Evolutionary conservation across 1,140 invertebrate genomes (phyloP), one percentile per base, ranked within the genome.

Genomic region (Apis dorsata): DNA sequence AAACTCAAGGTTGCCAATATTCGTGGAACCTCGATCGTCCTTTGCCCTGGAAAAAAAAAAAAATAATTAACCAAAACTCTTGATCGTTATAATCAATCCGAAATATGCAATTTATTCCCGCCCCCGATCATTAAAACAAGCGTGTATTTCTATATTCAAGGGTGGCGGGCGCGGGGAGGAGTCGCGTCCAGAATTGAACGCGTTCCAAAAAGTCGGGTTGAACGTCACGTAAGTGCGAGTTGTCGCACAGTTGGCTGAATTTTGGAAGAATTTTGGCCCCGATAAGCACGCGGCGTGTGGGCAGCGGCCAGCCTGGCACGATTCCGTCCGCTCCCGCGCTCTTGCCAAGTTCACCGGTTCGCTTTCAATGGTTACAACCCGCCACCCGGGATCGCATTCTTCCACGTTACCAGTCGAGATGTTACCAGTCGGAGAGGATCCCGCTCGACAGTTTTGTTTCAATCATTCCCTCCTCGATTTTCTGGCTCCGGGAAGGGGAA

Each of bases 251-350:
- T 89, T 89, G 87, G 85, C 87, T 85, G 78, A 89, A 89, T 89
- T 89, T 86, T 77, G 77, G 86, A 89, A 79, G 75, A 88, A 86
- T 89, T 70, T 89, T 89, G 87, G 88, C 87, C 65, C 63, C 44
- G 79, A 34, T 81, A 57, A 49, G 65, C 57, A 74, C 57, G 83
- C 75, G 44, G 44, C 77, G 71, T 83, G 87, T 85, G 80, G 86
- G 79, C 72, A 85, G 79, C 60, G 62, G 49, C 34, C 34, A 44
- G 34, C 28, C 73, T 89, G 85, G 78, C 83, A 87, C 81, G 79
- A 62, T 86, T 86, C 71, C 73, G 53, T 66, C 68, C 62, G 59
- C 76, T 71, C 34, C 60, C 73, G 51, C 63, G 53, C 21, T 65
- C 63, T 55, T 89, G 87, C 87, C 87, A 89, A 89, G 86, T 84